Conservation (phyloP, 53 echinoderm and acorn worm species). For the Henricia sp. region DNA sequence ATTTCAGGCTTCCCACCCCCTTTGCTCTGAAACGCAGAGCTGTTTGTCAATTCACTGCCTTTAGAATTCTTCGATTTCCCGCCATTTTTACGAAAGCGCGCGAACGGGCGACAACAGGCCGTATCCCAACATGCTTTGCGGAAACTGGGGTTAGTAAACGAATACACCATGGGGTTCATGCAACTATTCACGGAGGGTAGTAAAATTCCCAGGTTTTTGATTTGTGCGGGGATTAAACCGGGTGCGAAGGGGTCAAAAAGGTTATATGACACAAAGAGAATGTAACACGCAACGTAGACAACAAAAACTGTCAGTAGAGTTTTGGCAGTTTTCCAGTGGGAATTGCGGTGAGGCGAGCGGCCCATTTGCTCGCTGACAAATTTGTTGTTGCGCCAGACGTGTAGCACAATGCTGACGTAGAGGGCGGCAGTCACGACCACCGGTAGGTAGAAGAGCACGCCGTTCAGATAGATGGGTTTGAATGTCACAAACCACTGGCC, state of each 20-base stretch:
- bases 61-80: neutral
- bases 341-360: constrained; percentile 10
- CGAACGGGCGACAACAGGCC: neutral
- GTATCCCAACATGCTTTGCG: constrained; percentile 47
- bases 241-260: constrained; percentile 58
- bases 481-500: constrained; percentile 71
- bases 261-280: constrained; percentile 76
- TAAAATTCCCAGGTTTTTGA: constrained; percentile 67
- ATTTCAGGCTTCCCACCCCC: neutral
- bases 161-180: constrained; percentile 85
- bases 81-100: neutral
- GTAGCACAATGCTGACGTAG: constrained; percentile 70
- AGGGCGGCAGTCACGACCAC: constrained; percentile 74
- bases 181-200: constrained; percentile 79
- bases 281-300: constrained; percentile 74
- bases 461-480: constrained; percentile 86
- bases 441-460: constrained; percentile 82
- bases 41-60: too few species aligned
- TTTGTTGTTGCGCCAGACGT: constrained; percentile 68
- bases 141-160: constrained; percentile 71
- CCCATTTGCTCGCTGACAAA: constrained; percentile 14
- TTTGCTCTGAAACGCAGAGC: neutral
- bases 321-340: constrained; percentile 87
- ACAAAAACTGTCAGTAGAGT: constrained; percentile 77
- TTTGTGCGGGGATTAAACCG: constrained; percentile 3